Evolutionary conservation across 2,797 vertebrate genomes (phyloP), one percentile per base, ranked within the genome.

Genomic region (Rhynchonycteris naso): DNA sequence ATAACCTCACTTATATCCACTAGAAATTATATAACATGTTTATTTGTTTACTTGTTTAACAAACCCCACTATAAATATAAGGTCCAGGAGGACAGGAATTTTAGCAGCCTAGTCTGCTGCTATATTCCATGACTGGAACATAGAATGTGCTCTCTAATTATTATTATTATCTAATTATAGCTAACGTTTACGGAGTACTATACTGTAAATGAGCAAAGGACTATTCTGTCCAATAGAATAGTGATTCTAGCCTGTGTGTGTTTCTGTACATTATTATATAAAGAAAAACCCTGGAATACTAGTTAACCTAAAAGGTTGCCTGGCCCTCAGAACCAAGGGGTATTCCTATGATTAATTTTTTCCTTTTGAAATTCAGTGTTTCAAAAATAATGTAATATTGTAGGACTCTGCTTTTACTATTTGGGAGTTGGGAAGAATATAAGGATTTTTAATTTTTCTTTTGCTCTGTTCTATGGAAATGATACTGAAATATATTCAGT

Each of bases 401-500:
- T 56, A 89, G 35, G 13, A 81, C 4, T 85, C 18, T 93, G 35
- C 24, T 90, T 66, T 81, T 33, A 59, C 10, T 35, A 80, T 10
- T 0, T 50, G 9, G 13, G 9, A 33, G 8, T 33, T 66, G 52
- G 19, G 50, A 90, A 94, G 38, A 43, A 72, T 63, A 30, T 82
- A 38, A 72, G n/a, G n/a, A 81, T 72, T 28, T 90, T 97, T 97
- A 91, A 90, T 94, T 92, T 83, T 95, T 96, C 81, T 96, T 95
- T 84, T 81, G 6, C 86, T 88, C 24, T 86, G 26, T 50, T 85
- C 74, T 33, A 96, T 83, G 96, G 81, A 95, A 97, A 97, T 69
- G 74, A 96, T 15, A 59, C 61, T 91, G 82, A 93, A 92, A 61
- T 54, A 96, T 0, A 92, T 86, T 96, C 76, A 93, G 50, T 88